Conservation (phyloP, 2,113 vertebrate genomes). For the Syngnathus typhle region DNA sequence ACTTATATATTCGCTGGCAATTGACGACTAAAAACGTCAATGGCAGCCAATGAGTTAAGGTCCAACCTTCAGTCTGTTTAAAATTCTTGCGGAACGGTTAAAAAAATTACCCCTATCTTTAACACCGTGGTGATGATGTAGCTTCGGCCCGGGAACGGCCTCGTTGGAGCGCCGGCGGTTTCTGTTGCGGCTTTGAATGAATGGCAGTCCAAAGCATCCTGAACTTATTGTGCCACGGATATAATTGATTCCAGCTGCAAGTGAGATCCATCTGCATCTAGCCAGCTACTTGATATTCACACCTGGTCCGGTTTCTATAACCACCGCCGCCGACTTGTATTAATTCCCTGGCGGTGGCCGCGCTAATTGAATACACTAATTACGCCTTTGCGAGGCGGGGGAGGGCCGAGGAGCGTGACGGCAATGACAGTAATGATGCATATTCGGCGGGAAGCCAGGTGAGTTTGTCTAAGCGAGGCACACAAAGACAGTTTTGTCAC, state of each 20-base stretch:
- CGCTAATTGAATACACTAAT: constrained; percentile 39
- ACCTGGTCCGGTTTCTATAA: constrained; percentile 41
- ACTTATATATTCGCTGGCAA: too few relatives aligned
- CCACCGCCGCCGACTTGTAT: constrained; percentile 28
- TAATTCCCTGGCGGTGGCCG: constrained; percentile 18
- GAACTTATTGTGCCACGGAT: not conserved
- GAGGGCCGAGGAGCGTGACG: constrained; percentile 5
- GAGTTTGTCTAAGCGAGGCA: constrained; percentile 6
- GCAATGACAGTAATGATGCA: not conserved
- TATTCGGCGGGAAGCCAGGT: constrained; percentile 1
- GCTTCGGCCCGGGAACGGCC: not conserved
- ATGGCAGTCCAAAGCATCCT: not conserved
- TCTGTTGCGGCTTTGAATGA: not conserved
- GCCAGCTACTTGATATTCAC: constrained; percentile 9
- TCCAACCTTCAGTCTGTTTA: not conserved
- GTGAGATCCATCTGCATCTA: constrained; percentile 9
- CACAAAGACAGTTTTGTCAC: too few relatives aligned
- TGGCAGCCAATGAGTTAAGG: too few relatives aligned
- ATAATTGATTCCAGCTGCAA: constrained; percentile 18
- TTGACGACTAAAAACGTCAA: too few relatives aligned
- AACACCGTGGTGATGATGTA: not conserved
- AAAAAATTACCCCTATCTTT: not conserved
- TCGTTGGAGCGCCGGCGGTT: not conserved
- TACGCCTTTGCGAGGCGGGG: constrained; percentile 14
- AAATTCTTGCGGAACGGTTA: not conserved